Percentiles rank a stretch among this genome's conserved stretches.
Conservation (phyloP, 1,140 invertebrate genomes). For the Drosophila parabipectinata region DNA sequence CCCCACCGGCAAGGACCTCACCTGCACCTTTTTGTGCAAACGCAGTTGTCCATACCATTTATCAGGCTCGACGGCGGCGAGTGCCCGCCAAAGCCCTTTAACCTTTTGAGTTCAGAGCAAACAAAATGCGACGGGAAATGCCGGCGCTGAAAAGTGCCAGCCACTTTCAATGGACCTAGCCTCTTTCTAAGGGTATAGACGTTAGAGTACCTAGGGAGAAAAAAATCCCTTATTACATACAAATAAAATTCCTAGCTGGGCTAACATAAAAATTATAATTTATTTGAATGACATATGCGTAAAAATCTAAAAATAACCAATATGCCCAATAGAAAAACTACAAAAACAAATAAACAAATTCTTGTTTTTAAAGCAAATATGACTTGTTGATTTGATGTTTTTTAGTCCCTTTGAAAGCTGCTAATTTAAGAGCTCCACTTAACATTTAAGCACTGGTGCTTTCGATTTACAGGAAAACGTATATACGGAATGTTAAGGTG, state of each 20-base stretch:
- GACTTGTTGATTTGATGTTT: slow-evolving; percentile 35
- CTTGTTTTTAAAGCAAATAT: slow-evolving; percentile 65
- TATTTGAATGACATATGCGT: too few species aligned
- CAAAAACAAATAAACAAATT: too few species aligned
- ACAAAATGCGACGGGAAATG: slow-evolving; percentile 62
- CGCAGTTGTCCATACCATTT: slow-evolving; percentile 78
- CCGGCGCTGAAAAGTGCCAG: slow-evolving; percentile 52
- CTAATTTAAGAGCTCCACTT: slow-evolving; percentile 44
- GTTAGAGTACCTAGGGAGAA: background rate
- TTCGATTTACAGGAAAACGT: background rate
- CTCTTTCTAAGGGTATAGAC: background rate
- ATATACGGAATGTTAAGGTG: background rate
- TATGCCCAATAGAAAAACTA: too few species aligned
- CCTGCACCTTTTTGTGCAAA: slow-evolving; percentile 63
- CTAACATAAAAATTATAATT: too few species aligned
- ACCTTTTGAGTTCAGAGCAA: slow-evolving; percentile 68
- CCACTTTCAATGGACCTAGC: slow-evolving; percentile 53
- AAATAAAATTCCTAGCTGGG: too few species aligned
- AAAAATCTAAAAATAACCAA: too few species aligned
- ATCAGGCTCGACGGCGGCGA: slow-evolving; percentile 65
- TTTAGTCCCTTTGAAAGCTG: slow-evolving; percentile 39
- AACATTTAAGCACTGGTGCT: slow-evolving; percentile 44
- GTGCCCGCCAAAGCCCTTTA: slow-evolving; percentile 3
- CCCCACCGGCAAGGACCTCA: slow-evolving; percentile 32
- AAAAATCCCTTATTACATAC: background rate